Conservation (phyloP, 1,140 invertebrate species). For the Berghia stephanieae region DNA sequence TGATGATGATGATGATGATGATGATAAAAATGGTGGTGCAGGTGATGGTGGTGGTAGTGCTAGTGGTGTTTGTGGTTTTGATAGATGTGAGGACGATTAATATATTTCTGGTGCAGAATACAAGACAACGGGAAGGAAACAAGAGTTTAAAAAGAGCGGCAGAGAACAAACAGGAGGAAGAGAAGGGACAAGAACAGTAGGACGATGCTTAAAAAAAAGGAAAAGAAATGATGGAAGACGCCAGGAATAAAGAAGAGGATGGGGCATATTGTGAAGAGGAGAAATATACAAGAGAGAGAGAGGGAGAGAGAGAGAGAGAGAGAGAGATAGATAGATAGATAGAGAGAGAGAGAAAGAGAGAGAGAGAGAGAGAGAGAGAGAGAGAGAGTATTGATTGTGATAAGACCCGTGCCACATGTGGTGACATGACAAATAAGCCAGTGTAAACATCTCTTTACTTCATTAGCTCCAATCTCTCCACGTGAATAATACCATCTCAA, state of each 20-base stretch:
- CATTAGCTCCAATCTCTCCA: no score
- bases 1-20: background rate
- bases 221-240: background rate
- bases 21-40: background rate
- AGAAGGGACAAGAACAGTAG: background rate
- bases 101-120: no score
- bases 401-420: no score
- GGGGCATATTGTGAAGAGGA: background rate
- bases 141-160: background rate
- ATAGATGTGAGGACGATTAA: no score
- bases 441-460: no score
- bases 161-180: constrained; percentile 1
- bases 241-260: background rate
- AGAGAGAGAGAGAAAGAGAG: constrained; percentile 6
- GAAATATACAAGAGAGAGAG: background rate
- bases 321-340: background rate
- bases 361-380: constrained; percentile 3
- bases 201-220: background rate
- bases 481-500: no score
- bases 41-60: background rate
- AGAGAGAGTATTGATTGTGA: constrained; percentile 9
- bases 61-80: background rate
- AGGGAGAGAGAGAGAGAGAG: background rate
- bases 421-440: no score
- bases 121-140: no score